Base-by-base conservation (phyloP, 2,888 invertebrate species). In the Cenopis cana region DNA sequence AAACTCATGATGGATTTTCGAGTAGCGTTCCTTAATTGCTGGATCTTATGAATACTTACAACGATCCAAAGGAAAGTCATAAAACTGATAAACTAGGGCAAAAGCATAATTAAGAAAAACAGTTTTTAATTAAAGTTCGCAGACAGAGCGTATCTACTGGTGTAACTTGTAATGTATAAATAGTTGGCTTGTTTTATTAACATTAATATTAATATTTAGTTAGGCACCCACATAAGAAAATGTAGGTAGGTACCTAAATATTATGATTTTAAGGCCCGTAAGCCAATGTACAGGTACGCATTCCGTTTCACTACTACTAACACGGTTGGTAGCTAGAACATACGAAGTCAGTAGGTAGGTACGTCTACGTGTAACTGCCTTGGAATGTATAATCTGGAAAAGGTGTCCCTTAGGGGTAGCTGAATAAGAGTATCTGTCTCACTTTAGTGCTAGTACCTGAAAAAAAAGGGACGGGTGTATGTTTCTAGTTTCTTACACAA, bases 61-160 rank as follows among this genome's bases (percentile, higher is more conserved):
- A 41, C 41, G 41, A 18, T 33, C 52, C 33, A 65, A 54, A 38
- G 41, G 57, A 57, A 54, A 41, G 59, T 54, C 65, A 65, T 66
- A 70, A 70, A 65, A 41, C 46, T 54, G 65, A 65, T 66, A 66
- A 70, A 65, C 65, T 70, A 20, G 70, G 65, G 54, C 65, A 36
- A 70, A 64, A 65, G 70, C 46, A 54, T 70, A 70, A 70, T 70
- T 70, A 70, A 59, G 65, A 70, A 65, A 70, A 70, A 70, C 41
- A 65, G 69, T 65, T 70, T 70, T 65, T 65, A 70, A 70, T 70
- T 70, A 66, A 70, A 59, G 59, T 66, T 60, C 5, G 46, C 65
- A 65, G 70, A 60, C 70, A 65, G 52, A 60, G 50, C 64, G 54
- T 14, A 59, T 65, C 54, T 18, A 64, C 56, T 52, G 65, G 41